phyloP scores from a whole-genome alignment of 2,797 vertebrate genomes.

The Morelia viridis region DNA sequence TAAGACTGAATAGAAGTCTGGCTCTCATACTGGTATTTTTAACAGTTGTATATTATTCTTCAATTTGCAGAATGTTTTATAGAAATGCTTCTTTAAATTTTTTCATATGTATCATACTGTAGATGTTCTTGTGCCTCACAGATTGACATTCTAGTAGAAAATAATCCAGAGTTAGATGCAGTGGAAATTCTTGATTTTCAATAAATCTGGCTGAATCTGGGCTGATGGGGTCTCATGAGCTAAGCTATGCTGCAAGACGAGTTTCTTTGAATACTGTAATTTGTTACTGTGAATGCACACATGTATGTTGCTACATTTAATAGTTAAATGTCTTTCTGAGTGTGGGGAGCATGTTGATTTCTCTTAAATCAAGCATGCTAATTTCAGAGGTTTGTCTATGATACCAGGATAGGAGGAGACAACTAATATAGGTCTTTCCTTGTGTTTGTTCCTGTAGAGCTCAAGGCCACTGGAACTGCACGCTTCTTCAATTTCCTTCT shows the following conservation, averaged over 20 bases:
- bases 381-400: not conserved
- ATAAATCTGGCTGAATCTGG: not conserved
- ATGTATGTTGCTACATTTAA: not conserved
- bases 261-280: not conserved
- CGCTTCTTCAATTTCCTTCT: constrained; percentile 97
- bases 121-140: not conserved
- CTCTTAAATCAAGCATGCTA: not conserved
- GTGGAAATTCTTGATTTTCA: not conserved
- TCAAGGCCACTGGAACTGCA: constrained; percentile 91
- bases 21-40: not conserved
- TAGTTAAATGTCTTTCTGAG: not conserved
- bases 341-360: not conserved
- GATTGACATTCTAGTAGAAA: not conserved
- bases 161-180: not conserved
- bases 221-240: not conserved
- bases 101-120: not conserved
- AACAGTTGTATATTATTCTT: not conserved
- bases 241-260: not conserved
- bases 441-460: constrained; percentile 74
- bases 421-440: not conserved
- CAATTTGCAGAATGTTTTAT: not conserved
- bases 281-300: not conserved
- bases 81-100: not conserved
- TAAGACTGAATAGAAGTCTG: not conserved
- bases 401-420: not conserved